A percentile compares a stretch with the other conserved stretches of the same genome.
Conservation (phyloP, 1,140 invertebrate species). For the Trachelipus rathkii region DNA sequence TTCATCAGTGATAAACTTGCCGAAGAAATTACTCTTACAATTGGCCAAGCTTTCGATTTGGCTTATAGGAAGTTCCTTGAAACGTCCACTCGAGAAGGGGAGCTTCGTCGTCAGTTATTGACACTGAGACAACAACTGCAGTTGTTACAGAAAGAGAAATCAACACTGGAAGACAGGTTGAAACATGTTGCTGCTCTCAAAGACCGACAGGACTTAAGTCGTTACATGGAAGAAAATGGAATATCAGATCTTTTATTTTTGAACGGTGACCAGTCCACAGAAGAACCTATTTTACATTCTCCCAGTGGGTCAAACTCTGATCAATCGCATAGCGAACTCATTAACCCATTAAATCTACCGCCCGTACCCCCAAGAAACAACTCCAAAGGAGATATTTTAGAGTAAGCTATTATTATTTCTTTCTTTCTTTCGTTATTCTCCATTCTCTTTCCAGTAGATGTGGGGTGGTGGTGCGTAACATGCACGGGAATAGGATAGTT, state of each 20-base stretch:
- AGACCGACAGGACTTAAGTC: constrained; percentile 35
- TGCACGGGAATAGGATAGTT: no score
- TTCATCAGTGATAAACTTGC: constrained; percentile 92
- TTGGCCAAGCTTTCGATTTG: constrained; percentile 94
- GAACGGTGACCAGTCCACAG: not conserved
- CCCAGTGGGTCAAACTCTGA: not conserved
- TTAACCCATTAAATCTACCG: not conserved
- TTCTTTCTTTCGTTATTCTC: no score
- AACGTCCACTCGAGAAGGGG: constrained; percentile 68
- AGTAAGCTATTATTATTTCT: not conserved
- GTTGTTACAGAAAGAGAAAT: constrained; percentile 28
- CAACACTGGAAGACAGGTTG: constrained; percentile 31
- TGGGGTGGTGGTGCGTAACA: no score
- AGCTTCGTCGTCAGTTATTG: constrained; percentile 59
- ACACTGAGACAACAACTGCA: constrained; percentile 66
- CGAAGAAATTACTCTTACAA: constrained; percentile 92
- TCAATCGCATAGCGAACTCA: not conserved
- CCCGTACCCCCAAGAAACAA: not conserved
- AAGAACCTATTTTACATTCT: not conserved
- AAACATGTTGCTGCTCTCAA: constrained; percentile 32
- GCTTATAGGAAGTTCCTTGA: constrained; percentile 82
- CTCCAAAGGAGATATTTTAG: not conserved
- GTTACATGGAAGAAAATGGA: constrained; percentile 38
- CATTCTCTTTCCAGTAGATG: no score
- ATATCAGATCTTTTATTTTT: not conserved